Conservation (phyloP, 2,888 invertebrate species). For the Tolmerus cingulatus region DNA sequence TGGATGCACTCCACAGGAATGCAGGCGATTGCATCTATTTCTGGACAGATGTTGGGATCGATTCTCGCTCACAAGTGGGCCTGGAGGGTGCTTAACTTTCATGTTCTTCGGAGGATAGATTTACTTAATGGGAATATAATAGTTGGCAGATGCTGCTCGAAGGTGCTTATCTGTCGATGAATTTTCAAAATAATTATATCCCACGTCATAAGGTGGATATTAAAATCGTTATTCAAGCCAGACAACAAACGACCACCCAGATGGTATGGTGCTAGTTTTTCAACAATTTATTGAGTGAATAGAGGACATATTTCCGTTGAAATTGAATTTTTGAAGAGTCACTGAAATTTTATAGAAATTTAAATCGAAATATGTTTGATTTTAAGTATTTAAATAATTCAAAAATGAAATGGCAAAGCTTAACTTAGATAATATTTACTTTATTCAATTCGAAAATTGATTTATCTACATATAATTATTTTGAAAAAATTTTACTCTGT, state of each 20-base stretch:
- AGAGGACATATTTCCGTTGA: neutral
- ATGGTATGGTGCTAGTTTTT: neutral
- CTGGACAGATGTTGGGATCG: constrained; percentile 23
- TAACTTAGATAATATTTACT: too few relatives aligned
- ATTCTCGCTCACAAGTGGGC: neutral
- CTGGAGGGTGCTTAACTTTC: constrained; percentile 1
- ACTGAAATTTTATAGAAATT: neutral
- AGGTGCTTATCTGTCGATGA: neutral
- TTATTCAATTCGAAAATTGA: too few relatives aligned
- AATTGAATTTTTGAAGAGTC: neutral
- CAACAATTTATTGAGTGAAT: neutral
- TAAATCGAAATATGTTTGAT: too few relatives aligned
- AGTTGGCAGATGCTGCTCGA: neutral
- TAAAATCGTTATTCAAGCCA: neutral
- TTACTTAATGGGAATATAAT: neutral
- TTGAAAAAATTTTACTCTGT: too few relatives aligned
- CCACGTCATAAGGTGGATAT: neutral
- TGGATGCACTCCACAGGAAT: neutral
- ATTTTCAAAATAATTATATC: neutral
- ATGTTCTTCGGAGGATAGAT: neutral
- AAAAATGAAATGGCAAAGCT: too few relatives aligned
- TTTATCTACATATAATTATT: too few relatives aligned
- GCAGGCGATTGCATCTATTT: neutral
- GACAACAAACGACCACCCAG: too few relatives aligned
- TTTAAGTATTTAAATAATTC: too few relatives aligned